These are phyloP conservation scores for Atherix ibis DNA, from an alignment of 2,888 invertebrate genomes.

Conservation along the genomic window DNA sequence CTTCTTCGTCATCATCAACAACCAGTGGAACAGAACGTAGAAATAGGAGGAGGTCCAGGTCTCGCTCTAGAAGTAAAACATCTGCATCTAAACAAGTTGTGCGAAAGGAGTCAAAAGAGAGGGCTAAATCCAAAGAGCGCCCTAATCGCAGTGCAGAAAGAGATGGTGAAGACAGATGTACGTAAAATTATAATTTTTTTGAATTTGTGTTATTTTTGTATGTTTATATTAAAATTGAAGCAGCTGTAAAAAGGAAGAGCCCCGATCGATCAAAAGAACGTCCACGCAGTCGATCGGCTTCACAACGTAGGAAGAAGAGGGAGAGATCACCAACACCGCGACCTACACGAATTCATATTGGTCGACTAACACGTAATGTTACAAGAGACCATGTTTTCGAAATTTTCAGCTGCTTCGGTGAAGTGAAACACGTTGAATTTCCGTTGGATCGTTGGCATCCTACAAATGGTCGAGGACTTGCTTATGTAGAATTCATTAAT, in stretches of 20 bases:
- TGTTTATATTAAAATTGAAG: neutral
- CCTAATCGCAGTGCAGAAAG: constrained; percentile 10
- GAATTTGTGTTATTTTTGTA: neutral
- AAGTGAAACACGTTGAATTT: constrained; percentile 77
- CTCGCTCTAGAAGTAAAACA: constrained; percentile 37
- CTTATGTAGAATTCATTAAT: constrained; percentile 87
- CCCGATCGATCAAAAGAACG: constrained; percentile 20
- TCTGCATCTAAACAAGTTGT: constrained; percentile 17
- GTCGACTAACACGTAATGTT: constrained; percentile 81
- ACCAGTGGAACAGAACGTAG: constrained; percentile 44
- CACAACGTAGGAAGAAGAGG: constrained; percentile 46
- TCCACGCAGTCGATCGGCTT: constrained; percentile 38
- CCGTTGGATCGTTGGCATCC: constrained; percentile 77
- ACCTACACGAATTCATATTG: constrained; percentile 87
- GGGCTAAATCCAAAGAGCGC: constrained; percentile 18
- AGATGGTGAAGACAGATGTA: constrained; percentile 7
- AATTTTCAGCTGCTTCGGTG: constrained; percentile 80
- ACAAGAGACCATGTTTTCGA: constrained; percentile 79
- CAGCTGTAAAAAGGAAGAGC: constrained; percentile 10
- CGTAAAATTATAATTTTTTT: neutral
- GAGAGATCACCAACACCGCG: constrained; percentile 81
- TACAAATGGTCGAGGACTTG: constrained; percentile 79
- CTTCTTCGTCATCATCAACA: constrained; percentile 47
- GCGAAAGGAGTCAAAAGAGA: constrained; percentile 34
- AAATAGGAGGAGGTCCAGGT: constrained; percentile 40